Evolutionary conservation across 2,888 invertebrate genomes (phyloP).

Genomic region (Anthophora plumipes): DNA sequence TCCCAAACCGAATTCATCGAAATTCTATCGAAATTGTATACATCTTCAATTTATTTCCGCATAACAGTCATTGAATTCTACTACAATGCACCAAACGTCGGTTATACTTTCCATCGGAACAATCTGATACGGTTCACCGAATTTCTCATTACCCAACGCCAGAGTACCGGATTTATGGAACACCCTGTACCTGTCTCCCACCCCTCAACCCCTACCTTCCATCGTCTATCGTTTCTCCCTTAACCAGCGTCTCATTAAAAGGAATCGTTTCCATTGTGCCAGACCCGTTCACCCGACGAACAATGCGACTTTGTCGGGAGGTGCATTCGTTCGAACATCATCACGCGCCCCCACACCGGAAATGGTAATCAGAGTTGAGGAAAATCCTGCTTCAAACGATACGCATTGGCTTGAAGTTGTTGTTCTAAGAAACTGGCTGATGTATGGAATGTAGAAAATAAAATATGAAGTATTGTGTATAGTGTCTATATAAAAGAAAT

Average conservation of each 20-base stretch:
- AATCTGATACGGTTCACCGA: neutral
- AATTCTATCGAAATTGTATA: too few species aligned
- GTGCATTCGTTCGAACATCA: conserved; percentile 48
- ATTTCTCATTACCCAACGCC: conserved; percentile 32
- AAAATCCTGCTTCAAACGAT: conserved; percentile 25
- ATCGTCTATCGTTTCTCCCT: conserved; percentile 59
- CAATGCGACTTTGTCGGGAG: conserved; percentile 78
- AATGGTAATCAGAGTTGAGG: conserved; percentile 58
- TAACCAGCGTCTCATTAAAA: conserved; percentile 79
- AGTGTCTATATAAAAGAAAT: too few species aligned
- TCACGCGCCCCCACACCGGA: conserved; percentile 44
- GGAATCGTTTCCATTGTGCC: conserved; percentile 77
- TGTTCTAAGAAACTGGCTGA: too few species aligned
- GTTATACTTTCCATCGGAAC: too few species aligned
- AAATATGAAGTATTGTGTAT: too few species aligned
- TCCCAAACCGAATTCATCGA: too few species aligned
- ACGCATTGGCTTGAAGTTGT: neutral
- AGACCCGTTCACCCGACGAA: conserved; percentile 70
- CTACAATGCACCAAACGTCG: too few species aligned
- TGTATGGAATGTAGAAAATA: too few species aligned
- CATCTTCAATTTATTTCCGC: too few species aligned
- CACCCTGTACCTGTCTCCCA: conserved; percentile 15
- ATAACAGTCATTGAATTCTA: too few species aligned
- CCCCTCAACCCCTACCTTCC: conserved; percentile 7
- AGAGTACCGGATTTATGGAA: conserved; percentile 32